Evolutionary conservation across 2,888 invertebrate species (phyloP).

Genomic region (Tyria jacobaeae): DNA sequence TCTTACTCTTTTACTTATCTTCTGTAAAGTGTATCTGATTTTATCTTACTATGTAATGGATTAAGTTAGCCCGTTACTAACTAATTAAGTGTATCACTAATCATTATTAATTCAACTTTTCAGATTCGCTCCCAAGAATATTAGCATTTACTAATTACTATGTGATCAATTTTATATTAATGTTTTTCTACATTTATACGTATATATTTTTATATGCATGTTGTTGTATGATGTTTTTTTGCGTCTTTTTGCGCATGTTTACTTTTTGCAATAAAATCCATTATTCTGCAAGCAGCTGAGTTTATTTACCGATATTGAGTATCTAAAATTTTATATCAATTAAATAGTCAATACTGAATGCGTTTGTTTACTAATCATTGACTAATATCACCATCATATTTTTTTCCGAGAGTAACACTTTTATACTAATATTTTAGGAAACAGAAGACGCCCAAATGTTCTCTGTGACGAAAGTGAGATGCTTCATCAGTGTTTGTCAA

Average conservation of each 20-base stretch:
- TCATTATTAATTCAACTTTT: constrained; percentile 56
- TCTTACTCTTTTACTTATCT: constrained; percentile 31
- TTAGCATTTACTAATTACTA: constrained; percentile 76
- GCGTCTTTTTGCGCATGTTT: constrained; percentile 35
- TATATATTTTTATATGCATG: constrained; percentile 43
- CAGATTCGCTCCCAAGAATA: constrained; percentile 85
- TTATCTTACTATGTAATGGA: constrained; percentile 17
- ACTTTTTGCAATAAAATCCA: constrained; percentile 37
- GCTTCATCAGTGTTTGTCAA: constrained; percentile 60
- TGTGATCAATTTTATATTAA: constrained; percentile 37
- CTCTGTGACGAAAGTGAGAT: constrained; percentile 78
- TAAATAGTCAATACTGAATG: constrained; percentile 8
- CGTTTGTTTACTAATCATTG: constrained; percentile 1
- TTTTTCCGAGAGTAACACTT: constrained; percentile 41
- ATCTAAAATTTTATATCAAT: constrained; percentile 10
- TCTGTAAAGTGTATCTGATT: constrained; percentile 19
- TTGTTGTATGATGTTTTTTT: constrained; percentile 34
- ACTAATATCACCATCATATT: constrained; percentile 14
- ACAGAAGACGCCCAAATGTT: constrained; percentile 77
- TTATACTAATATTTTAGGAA: constrained; percentile 81
- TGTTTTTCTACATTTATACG: constrained; percentile 33
- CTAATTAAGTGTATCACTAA: constrained; percentile 29
- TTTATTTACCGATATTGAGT: constrained; percentile 45
- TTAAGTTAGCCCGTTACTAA: constrained; percentile 12
- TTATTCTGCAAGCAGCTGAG: constrained; percentile 49